phyloP scores from a whole-genome alignment of 2,797 vertebrate genomes.

The Steatocranus sp. region DNA sequence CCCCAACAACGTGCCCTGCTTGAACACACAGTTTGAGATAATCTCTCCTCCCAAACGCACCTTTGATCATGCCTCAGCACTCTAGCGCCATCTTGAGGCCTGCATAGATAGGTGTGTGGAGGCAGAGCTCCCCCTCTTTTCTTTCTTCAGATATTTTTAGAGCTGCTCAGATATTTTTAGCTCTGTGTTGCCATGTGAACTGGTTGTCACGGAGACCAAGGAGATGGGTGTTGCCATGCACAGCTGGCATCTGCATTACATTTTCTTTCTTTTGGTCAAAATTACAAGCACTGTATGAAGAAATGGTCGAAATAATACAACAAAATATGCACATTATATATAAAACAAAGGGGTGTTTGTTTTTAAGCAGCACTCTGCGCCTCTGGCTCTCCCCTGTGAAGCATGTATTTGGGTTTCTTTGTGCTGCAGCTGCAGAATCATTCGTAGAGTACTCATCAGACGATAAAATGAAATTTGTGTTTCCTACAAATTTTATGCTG shows the following conservation, averaged over 20 bases:
- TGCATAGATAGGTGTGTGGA: slow-evolving; percentile 7
- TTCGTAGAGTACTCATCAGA: accelerated
- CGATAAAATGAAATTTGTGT: neutral
- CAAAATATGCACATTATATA: neutral
- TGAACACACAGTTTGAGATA: neutral
- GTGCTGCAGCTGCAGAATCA: neutral
- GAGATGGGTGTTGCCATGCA: slow-evolving; percentile 73
- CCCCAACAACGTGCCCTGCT: neutral
- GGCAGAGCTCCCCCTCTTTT: slow-evolving; percentile 29
- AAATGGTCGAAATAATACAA: neutral
- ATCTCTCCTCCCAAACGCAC: neutral
- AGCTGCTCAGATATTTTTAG: slow-evolving; percentile 77
- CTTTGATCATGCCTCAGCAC: slow-evolving; percentile 43
- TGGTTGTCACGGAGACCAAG: slow-evolving; percentile 71
- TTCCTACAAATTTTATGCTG: neutral
- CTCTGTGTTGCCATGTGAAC: slow-evolving; percentile 82
- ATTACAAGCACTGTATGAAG: neutral
- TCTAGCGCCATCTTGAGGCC: slow-evolving; percentile 74
- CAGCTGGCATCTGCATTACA: slow-evolving; percentile 57
- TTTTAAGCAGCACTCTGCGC: neutral
- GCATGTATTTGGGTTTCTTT: neutral
- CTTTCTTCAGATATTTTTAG: slow-evolving; percentile 74
- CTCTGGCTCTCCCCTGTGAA: neutral
- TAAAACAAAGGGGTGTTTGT: neutral
- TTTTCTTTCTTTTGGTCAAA: slow-evolving; percentile 37